Evolutionary conservation across 2,113 vertebrate species (phyloP), one percentile per base, ranked within the genome.

Genomic region (Phalacrocorax brasilianus): DNA sequence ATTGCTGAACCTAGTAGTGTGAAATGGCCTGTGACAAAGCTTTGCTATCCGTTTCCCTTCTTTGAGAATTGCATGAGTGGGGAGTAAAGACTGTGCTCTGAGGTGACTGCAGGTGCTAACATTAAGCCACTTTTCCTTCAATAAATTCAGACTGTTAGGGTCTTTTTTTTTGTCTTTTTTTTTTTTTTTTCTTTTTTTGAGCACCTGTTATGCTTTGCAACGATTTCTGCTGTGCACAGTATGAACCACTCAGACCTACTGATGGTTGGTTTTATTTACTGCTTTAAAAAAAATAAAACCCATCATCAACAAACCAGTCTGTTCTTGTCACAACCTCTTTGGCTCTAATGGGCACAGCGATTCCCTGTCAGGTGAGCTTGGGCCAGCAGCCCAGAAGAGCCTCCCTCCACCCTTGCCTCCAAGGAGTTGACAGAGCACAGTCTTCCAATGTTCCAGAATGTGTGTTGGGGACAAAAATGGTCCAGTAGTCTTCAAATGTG

Each of bases 361-460:
- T n/a, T 30, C 28, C 23, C 67, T 23, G 30, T 1, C n/a, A 33
- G 45, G 32, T 6, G 21, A 68, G 52, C 28, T 5, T 19, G 40
- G 47, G 15, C 28, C 61, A 45, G 45, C 23, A 59, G 38, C 53
- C 53, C 62, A 9, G 20, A 8, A 24, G 8, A 68, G 28, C 23
- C 23, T 16, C 23, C 22, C 59, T 6, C 45, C 23, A 11, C 11
- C 6, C 20, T 35, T 9, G 3, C 30, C 42, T 40, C 56, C 42
- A n/a, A n/a, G 18, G 27, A 33, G 3, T 7, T 9, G 33, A 28
- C 27, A 11, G n/a, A 21, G 11, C 3, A 0, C 5, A 8, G 26
- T 23, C 61, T 40, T 30, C n/a, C 40, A 40, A 2, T 0, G 16
- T 40, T 49, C 40, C 56, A 11, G 38, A 32, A 26, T 24, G 9